Conservation (phyloP, 2,797 vertebrate species). For the Syngnathus acus region DNA sequence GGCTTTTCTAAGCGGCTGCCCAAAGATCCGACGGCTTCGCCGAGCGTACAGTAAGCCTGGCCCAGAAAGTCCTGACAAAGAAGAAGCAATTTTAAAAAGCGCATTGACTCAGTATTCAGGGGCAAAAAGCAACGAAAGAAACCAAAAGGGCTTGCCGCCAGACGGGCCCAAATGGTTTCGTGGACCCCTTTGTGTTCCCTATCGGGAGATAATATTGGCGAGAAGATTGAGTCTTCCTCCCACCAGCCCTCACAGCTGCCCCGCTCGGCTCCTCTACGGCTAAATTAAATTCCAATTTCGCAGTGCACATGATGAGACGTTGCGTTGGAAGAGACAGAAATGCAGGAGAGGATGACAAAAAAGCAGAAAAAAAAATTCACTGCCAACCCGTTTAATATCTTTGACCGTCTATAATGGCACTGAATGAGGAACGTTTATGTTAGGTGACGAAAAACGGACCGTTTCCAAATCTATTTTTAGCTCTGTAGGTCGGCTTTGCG, state of each 20-base stretch:
- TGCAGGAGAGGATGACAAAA: background rate
- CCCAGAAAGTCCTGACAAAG: constrained; percentile 86
- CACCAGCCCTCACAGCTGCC: constrained; percentile 29
- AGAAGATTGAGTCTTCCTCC: constrained; percentile 30
- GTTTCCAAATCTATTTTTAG: background rate
- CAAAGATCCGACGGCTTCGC: constrained; percentile 92
- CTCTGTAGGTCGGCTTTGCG: background rate
- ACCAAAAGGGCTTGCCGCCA: background rate
- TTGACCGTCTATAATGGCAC: too few species aligned
- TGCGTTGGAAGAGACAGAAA: background rate
- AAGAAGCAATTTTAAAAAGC: background rate
- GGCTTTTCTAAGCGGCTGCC: constrained; percentile 87
- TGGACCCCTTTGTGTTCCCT: constrained; percentile 15
- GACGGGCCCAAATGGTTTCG: constrained; percentile 11
- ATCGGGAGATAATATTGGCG: constrained; percentile 25
- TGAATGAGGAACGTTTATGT: too few species aligned
- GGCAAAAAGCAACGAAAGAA: constrained; percentile 1
- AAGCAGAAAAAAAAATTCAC: too few species aligned
- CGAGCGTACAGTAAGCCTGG: constrained; percentile 86
- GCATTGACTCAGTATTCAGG: background rate
- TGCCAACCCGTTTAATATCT: too few species aligned
- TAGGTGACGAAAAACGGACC: too few species aligned
- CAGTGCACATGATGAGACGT: background rate
- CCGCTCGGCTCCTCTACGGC: constrained; percentile 14
- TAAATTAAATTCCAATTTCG: constrained; percentile 29